phyloP scores from a whole-genome alignment of 2,888 invertebrate species.

The Crioceris asparagi region DNA sequence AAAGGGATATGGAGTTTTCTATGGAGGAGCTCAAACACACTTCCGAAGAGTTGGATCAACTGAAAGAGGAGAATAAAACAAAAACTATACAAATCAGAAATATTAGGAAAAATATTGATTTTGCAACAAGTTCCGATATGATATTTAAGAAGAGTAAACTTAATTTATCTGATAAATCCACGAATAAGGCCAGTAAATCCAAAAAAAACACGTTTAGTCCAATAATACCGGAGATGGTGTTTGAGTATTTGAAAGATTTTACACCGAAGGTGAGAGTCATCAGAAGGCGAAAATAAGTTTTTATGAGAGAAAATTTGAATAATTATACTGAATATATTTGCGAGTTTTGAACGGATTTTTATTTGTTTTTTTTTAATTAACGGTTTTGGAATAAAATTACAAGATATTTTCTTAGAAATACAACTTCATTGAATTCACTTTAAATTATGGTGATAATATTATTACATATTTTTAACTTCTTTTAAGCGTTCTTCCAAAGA shows the following conservation, averaged over 20 bases:
- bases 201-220: conserved; percentile 9
- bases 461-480: conserved; percentile 13
- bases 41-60: conserved; percentile 17
- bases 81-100: conserved; percentile 17
- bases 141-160: too few relatives aligned
- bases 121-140: conserved; percentile 1
- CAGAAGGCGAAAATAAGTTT: too few relatives aligned
- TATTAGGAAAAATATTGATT: conserved; percentile 13
- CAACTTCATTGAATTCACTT: too few relatives aligned
- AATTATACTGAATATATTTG: too few relatives aligned
- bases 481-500: conserved; percentile 21
- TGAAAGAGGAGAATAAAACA: conserved; percentile 18
- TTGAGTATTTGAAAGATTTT: conserved; percentile 11
- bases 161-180: too few relatives aligned
- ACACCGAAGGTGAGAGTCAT: conserved; percentile 4
- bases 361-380: too few relatives aligned
- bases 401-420: too few relatives aligned
- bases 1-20: conserved; percentile 40
- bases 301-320: too few relatives aligned
- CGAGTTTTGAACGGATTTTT: too few relatives aligned
- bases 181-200: too few relatives aligned
- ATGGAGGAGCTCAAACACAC: conserved; percentile 29
- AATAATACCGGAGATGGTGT: conserved; percentile 9
- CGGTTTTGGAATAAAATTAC: too few relatives aligned
- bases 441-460: too few relatives aligned